Percentiles rank a stretch among this genome's conserved stretches.
Evolutionary conservation across 1,140 invertebrate species (phyloP).

Genomic region (Hestina assimilis): DNA sequence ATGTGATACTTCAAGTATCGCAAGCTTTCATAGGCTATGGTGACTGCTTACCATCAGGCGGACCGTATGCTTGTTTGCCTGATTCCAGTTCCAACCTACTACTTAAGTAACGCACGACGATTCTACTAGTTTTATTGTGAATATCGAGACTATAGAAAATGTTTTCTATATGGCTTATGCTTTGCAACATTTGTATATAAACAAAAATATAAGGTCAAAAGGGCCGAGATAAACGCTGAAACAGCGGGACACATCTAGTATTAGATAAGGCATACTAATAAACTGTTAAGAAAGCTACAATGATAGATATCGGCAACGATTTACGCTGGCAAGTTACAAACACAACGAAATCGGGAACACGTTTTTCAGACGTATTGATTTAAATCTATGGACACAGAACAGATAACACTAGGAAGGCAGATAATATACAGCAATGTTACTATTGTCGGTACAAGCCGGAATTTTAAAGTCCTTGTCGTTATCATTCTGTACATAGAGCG

Average conservation of each 20-base stretch:
- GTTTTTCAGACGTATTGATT: slow-evolving; percentile 24
- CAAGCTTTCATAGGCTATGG: too few relatives aligned
- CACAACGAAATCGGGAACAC: slow-evolving; percentile 18
- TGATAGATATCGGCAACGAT: slow-evolving; percentile 9
- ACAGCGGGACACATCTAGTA: not conserved
- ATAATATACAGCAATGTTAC: slow-evolving; percentile 13
- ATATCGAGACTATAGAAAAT: too few relatives aligned
- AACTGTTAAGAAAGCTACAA: not conserved
- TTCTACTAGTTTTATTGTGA: too few relatives aligned
- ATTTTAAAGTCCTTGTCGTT: slow-evolving; percentile 37
- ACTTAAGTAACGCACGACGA: too few relatives aligned
- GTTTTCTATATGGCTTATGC: too few relatives aligned
- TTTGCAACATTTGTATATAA: too few relatives aligned
- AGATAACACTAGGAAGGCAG: slow-evolving; percentile 15
- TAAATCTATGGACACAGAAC: slow-evolving; percentile 6
- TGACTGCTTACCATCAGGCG: too few relatives aligned
- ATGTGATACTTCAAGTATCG: too few relatives aligned
- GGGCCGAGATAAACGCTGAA: too few relatives aligned
- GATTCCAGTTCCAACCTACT: too few relatives aligned
- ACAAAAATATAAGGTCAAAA: too few relatives aligned
- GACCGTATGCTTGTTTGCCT: too few relatives aligned
- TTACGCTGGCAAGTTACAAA: not conserved
- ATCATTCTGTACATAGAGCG: slow-evolving; percentile 34
- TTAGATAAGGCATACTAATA: not conserved
- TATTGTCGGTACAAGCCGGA: slow-evolving; percentile 26